Evolutionary conservation across 2,888 invertebrate genomes (phyloP).

Genomic region (Tanaodytes sp.): DNA sequence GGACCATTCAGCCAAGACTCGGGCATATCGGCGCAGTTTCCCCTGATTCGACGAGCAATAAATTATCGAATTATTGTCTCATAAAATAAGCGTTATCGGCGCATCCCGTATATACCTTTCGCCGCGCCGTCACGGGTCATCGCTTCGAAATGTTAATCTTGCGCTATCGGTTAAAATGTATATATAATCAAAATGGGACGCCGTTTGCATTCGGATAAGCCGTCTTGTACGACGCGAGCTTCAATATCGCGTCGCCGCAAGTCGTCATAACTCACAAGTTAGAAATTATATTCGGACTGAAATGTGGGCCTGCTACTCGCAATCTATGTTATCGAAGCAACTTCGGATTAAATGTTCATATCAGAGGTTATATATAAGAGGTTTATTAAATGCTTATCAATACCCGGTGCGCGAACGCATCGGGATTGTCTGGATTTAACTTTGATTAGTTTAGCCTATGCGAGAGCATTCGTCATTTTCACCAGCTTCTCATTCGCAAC

Average conservation of each 20-base stretch:
- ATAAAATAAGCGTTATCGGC: conserved; percentile 48
- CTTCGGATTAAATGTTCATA: no score
- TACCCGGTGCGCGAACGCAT: no score
- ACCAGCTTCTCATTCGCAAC: no score
- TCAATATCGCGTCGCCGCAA: conserved; percentile 17
- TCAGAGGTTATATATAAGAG: no score
- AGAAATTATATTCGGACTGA: no score
- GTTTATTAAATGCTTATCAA: no score
- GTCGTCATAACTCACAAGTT: conserved; percentile 21
- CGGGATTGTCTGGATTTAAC: no score
- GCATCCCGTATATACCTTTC: conserved; percentile 42
- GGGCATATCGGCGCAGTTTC: conserved; percentile 39
- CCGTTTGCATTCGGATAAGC: conserved; percentile 39
- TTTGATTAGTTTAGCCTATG: no score
- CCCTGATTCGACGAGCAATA: conserved; percentile 40
- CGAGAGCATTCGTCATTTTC: no score
- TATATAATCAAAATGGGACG: conserved; percentile 17
- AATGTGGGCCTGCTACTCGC: no score
- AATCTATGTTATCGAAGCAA: no score
- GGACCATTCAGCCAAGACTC: conserved; percentile 35
- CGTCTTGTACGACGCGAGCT: conserved; percentile 22
- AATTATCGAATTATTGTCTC: conserved; percentile 52
- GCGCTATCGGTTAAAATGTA: conserved; percentile 41
- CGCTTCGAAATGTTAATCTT: conserved; percentile 32
- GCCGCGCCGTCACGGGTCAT: conserved; percentile 40